These are phyloP conservation scores for Cerastis rubricosa DNA, from an alignment of 2,888 invertebrate species.

Conservation along the genomic window DNA sequence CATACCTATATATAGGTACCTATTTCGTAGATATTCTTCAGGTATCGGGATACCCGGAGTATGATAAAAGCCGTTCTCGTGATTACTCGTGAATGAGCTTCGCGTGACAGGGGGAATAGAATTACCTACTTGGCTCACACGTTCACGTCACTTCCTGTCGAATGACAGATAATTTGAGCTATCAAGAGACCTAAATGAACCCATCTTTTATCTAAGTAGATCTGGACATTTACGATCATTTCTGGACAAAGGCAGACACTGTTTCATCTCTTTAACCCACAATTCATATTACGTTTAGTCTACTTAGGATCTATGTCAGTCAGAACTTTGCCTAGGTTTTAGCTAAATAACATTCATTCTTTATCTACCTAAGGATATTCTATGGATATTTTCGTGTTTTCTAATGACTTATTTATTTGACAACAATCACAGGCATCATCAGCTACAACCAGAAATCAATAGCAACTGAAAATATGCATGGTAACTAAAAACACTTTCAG, in stretches of 20 bases:
- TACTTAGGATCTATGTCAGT: background rate
- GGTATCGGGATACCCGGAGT: slow-evolving; percentile 2
- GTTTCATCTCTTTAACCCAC: slow-evolving; percentile 22
- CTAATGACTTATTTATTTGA: slow-evolving; percentile 3
- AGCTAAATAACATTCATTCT: background rate
- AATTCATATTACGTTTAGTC: background rate
- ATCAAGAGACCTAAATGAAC: slow-evolving; percentile 62
- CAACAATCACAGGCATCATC: background rate
- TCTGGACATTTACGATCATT: slow-evolving; percentile 49
- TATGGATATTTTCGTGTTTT: background rate
- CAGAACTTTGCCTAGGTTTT: background rate
- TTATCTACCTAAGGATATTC: background rate
- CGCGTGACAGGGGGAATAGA: slow-evolving; percentile 65
- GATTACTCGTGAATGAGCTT: slow-evolving; percentile 58
- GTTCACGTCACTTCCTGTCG: slow-evolving; percentile 65
- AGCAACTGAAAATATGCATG: slow-evolving; percentile 5
- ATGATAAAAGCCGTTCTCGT: slow-evolving; percentile 43
- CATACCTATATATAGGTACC: background rate
- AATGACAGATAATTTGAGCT: slow-evolving; percentile 61
- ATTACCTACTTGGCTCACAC: slow-evolving; percentile 57
- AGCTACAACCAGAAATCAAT: background rate
- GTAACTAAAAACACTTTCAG: slow-evolving; percentile 23
- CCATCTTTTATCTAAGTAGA: slow-evolving; percentile 58
- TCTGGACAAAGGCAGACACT: slow-evolving; percentile 42
- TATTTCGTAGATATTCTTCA: slow-evolving; percentile 12